Evolutionary conservation across 92 coral and sea anemone genomes (phyloP).

Genomic region (Actinostola sp.): DNA sequence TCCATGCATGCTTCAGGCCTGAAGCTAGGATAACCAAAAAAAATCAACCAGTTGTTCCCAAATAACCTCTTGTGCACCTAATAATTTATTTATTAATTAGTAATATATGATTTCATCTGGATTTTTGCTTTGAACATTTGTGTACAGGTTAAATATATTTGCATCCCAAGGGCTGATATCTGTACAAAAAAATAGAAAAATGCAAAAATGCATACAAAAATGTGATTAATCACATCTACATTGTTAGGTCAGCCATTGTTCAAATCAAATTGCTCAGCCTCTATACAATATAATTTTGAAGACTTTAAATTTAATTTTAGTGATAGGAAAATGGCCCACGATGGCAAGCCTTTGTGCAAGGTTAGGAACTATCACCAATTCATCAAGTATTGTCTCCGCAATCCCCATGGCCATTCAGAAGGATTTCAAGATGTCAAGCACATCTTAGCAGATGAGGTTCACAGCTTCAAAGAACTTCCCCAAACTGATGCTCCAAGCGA

Average conservation of each 20-base stretch:
- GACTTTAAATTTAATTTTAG: neutral
- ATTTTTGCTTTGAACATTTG: too few relatives aligned
- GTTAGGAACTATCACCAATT: slow-evolving; percentile 1
- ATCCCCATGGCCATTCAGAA: neutral
- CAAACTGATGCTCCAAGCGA: neutral
- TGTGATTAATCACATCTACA: too few relatives aligned
- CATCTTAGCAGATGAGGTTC: slow-evolving; percentile 8
- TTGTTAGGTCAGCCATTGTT: neutral
- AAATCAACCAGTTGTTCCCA: neutral
- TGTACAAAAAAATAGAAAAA: too few relatives aligned
- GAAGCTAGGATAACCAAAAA: neutral
- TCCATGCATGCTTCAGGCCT: neutral
- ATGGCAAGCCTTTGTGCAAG: neutral
- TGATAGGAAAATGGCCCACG: neutral
- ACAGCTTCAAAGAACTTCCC: slow-evolving; percentile 1
- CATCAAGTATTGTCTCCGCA: neutral
- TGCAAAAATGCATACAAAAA: too few relatives aligned
- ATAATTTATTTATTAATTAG: too few relatives aligned
- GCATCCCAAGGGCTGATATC: too few relatives aligned
- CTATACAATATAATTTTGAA: neutral
- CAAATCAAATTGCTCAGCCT: neutral
- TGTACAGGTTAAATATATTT: too few relatives aligned
- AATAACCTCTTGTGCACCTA: too few relatives aligned
- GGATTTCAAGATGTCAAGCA: neutral
- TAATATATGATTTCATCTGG: too few relatives aligned